phyloP scores from a whole-genome alignment of 2,113 vertebrate species.

The Osmerus eperlanus region DNA sequence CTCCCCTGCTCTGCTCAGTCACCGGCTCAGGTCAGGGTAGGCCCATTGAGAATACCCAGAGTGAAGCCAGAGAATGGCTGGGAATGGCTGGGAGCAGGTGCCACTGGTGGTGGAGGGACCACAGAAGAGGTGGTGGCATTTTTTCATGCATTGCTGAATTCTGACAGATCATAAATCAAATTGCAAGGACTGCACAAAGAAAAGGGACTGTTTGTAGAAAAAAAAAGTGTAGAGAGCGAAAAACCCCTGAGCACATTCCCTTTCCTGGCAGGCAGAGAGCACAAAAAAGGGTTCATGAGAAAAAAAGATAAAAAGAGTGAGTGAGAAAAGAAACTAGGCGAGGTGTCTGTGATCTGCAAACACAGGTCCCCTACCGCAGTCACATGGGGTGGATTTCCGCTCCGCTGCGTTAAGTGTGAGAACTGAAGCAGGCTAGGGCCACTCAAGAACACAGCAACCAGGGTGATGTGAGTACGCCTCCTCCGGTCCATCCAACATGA shows the following conservation, averaged over 20 bases:
- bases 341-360: constrained; percentile 46
- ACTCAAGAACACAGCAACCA: constrained; percentile 24
- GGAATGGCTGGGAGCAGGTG: constrained; percentile 52
- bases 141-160: constrained; percentile 57
- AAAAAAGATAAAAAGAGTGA: constrained; percentile 24
- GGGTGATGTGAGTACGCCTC: too few relatives aligned
- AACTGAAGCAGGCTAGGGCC: constrained; percentile 35
- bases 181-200: constrained; percentile 44
- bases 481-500: constrained; percentile 66
- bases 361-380: constrained; percentile 64
- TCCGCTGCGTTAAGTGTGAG: constrained; percentile 54
- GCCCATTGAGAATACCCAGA: constrained; percentile 53
- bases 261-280: constrained; percentile 26
- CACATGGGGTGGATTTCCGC: constrained; percentile 79
- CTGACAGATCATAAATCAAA: constrained; percentile 59
- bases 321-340: constrained; percentile 25
- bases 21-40: constrained; percentile 38
- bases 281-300: constrained; percentile 35
- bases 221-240: not conserved
- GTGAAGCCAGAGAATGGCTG: constrained; percentile 23
- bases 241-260: constrained; percentile 12
- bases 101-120: constrained; percentile 11
- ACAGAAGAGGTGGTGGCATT: constrained; percentile 25
- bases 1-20: constrained; percentile 51
- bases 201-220: constrained; percentile 39